These are phyloP conservation scores for Mesocricetus auratus DNA, from an alignment of 2,113 vertebrate species.

Conservation along the genomic window DNA sequence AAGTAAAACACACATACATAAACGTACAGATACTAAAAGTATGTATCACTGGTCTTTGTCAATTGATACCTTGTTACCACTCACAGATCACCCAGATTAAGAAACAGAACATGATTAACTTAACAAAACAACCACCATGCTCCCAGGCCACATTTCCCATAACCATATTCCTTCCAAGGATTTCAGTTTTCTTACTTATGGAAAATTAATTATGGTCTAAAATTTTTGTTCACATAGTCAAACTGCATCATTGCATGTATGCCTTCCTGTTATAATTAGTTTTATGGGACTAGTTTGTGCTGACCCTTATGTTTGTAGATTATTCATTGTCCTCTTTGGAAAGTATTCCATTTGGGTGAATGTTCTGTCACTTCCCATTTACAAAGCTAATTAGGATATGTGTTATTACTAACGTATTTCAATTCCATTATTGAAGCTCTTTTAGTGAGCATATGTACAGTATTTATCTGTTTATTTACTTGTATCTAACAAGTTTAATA, in stretches of 20 bases:
- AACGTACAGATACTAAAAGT: not conserved
- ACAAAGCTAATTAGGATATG: not conserved
- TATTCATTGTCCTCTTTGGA: constrained; percentile 16
- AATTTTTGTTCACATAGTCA: constrained; percentile 8
- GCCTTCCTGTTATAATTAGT: too few species aligned
- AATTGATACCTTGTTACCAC: not conserved
- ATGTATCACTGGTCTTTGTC: not conserved
- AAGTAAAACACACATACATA: not conserved
- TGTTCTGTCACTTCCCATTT: not conserved
- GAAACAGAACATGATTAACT: not conserved
- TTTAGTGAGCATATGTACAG: not conserved
- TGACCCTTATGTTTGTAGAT: not conserved
- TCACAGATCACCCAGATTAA: not conserved
- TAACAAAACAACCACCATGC: not conserved
- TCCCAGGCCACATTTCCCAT: not conserved
- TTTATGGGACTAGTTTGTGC: not conserved
- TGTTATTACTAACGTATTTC: not conserved
- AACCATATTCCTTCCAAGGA: not conserved
- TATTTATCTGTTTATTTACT: not conserved
- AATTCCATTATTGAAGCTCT: not conserved
- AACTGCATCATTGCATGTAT: not conserved
- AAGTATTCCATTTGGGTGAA: not conserved
- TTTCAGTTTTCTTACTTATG: not conserved
- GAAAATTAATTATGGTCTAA: constrained; percentile 4
- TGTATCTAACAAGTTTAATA: not conserved